phyloP scores from a whole-genome alignment of 2,797 vertebrate species.

The Eremophila alpestris region DNA sequence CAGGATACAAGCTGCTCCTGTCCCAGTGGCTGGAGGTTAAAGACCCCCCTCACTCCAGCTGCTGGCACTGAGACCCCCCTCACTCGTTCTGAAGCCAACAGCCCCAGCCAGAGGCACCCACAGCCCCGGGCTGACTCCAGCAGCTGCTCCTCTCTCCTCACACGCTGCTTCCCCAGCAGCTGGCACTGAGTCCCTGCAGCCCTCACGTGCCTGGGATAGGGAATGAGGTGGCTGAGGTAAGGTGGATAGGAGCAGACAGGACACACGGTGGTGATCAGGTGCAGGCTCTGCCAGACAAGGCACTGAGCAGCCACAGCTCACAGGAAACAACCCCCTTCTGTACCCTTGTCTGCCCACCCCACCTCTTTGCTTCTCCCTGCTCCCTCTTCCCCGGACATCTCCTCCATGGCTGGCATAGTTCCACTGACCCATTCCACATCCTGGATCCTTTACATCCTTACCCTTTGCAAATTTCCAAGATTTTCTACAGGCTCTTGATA shows the following conservation, averaged over 20 bases:
- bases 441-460: not conserved
- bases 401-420: no score
- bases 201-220: not conserved
- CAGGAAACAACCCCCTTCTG: not conserved
- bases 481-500: not conserved
- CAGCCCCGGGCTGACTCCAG: not conserved
- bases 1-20: not conserved
- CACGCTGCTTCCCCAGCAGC: not conserved
- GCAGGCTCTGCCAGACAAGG: not conserved
- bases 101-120: not conserved
- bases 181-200: not conserved
- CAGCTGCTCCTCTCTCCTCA: not conserved
- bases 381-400: not conserved
- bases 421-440: not conserved
- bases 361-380: not conserved
- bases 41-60: not conserved
- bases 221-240: not conserved
- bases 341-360: not conserved
- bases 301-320: not conserved
- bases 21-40: not conserved
- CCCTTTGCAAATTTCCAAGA: not conserved
- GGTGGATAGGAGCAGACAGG: not conserved
- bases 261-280: fast-evolving
- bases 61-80: not conserved
- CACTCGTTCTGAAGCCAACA: not conserved